Conservation (phyloP, 2,797 vertebrate species). For the Artibeus lituratus region DNA sequence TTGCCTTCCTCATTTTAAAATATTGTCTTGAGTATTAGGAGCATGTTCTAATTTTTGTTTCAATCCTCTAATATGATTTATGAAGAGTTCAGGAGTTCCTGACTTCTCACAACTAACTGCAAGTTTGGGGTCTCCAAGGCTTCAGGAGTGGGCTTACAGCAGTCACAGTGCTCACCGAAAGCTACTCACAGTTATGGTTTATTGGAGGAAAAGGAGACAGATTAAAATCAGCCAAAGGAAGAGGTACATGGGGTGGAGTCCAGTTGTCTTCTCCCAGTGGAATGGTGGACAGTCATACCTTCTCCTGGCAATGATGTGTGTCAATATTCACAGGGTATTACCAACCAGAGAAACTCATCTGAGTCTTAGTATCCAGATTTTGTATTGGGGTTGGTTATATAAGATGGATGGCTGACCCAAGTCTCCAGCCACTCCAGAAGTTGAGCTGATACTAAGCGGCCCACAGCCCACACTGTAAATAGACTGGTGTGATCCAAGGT, state of each 20-base stretch:
- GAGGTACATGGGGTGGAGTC: neutral
- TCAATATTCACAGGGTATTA: neutral
- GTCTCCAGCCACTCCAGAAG: neutral
- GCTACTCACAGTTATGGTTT: neutral
- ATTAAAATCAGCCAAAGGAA: neutral
- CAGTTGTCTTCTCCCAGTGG: neutral
- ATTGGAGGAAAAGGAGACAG: neutral
- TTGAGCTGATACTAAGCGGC: neutral
- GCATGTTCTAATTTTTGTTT: neutral
- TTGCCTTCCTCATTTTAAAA: neutral
- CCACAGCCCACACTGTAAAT: neutral
- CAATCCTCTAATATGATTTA: neutral
- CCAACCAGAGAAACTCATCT: neutral
- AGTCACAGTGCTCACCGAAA: neutral
- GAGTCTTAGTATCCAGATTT: neutral
- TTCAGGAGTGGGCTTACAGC: neutral
- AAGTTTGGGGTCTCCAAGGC: neutral
- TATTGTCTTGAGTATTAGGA: neutral
- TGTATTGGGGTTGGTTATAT: neutral
- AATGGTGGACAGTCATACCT: neutral
- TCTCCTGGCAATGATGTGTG: neutral
- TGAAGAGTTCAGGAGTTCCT: neutral
- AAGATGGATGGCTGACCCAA: neutral
- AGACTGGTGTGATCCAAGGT: neutral
- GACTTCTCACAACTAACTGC: neutral